A percentile compares a stretch with the other conserved stretches of the same genome.
Conservation (phyloP, 1,140 invertebrate genomes). For the Drosophila mayri region DNA sequence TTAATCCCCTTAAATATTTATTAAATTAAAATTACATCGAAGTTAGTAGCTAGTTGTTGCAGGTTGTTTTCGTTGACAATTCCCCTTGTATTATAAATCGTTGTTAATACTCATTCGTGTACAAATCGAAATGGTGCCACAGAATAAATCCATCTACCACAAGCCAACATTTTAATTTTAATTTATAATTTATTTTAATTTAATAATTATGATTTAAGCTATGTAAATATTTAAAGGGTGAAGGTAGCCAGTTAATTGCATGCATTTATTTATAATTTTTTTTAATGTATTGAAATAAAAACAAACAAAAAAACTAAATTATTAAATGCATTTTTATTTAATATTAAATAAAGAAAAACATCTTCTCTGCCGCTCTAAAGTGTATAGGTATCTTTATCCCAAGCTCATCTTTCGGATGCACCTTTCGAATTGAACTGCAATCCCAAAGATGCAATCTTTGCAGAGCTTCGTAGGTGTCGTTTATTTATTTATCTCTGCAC, state of each 20-base stretch:
- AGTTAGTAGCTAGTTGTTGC: conserved; percentile 52
- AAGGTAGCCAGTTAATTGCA: conserved; percentile 31
- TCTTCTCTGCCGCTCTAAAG: background rate
- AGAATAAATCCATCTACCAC: conserved; percentile 17
- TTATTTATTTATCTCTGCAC: conserved; percentile 31
- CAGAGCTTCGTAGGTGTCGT: conserved; percentile 33
- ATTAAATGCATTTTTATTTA: background rate
- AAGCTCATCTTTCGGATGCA: conserved; percentile 18
- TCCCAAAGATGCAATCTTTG: conserved; percentile 31
- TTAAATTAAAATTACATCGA: conserved; percentile 17
- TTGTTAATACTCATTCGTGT: conserved; percentile 61
- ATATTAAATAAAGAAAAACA: background rate
- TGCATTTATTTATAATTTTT: conserved; percentile 41
- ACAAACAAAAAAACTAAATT: background rate
- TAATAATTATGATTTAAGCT: conserved; percentile 37
- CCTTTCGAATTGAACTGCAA: conserved; percentile 22
- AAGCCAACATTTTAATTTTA: conserved; percentile 18
- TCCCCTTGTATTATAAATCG: conserved; percentile 47
- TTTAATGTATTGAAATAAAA: background rate
- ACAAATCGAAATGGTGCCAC: conserved; percentile 70
- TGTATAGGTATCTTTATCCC: background rate
- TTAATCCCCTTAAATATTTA: conserved; percentile 15
- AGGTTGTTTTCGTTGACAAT: conserved; percentile 57
- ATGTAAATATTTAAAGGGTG: conserved; percentile 49
- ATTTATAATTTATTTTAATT: conserved; percentile 34